A percentile compares a stretch with the other conserved stretches of the same genome.
phyloP scores from a whole-genome alignment of 2,888 invertebrate genomes.

The Trissolcus japonicus region DNA sequence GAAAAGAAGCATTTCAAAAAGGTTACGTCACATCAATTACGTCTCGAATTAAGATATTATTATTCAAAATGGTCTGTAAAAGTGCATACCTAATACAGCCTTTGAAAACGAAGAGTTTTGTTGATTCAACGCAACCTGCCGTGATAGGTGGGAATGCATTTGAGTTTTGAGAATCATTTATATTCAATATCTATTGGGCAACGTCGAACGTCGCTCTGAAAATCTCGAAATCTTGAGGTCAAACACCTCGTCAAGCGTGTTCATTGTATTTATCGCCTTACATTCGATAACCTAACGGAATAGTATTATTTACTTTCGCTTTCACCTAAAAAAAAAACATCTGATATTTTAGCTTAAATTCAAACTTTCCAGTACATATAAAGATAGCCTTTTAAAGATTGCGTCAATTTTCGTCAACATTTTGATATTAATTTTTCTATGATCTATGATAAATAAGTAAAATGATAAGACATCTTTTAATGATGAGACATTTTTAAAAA shows the following conservation, averaged over 20 bases:
- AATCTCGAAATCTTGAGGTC: slow-evolving; percentile 33
- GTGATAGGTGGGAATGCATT: slow-evolving; percentile 5
- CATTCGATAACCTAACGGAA: slow-evolving; percentile 49
- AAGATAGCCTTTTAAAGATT: no score
- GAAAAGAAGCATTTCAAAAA: slow-evolving; percentile 10
- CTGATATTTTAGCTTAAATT: no score
- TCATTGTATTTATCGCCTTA: slow-evolving; percentile 30
- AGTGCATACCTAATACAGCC: slow-evolving; percentile 7
- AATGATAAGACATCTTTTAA: no score
- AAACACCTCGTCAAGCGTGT: slow-evolving; percentile 39
- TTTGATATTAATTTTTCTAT: no score
- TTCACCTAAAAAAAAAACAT: slow-evolving; percentile 34
- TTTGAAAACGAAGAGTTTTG: slow-evolving; percentile 16
- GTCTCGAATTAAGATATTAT: slow-evolving; percentile 13
- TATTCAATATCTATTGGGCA: slow-evolving; percentile 30
- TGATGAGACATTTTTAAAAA: no score
- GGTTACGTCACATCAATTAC: slow-evolving; percentile 12
- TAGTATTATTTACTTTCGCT: slow-evolving; percentile 51
- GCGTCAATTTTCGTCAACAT: no score
- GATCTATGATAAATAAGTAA: no score
- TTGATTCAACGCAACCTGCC: not conserved
- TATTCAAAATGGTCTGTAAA: slow-evolving; percentile 1
- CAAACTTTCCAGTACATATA: no score
- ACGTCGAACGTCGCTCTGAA: slow-evolving; percentile 24
- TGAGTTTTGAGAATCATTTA: slow-evolving; percentile 14